Base-by-base conservation (phyloP, 2,888 invertebrate genomes). In the Mesorhabditis sp. region DNA sequence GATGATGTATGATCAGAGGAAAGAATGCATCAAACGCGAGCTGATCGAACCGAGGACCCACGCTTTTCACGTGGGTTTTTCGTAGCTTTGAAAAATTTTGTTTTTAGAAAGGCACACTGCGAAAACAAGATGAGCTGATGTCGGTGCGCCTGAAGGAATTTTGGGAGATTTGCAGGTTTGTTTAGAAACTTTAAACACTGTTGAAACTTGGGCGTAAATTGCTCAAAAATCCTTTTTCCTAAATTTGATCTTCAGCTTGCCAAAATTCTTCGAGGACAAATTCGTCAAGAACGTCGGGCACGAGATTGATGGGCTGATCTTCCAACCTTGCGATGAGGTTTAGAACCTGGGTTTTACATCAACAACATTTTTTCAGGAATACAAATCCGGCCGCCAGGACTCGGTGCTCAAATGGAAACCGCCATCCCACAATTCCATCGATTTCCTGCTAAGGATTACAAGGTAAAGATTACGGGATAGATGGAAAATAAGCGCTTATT, bases 321-420 rank as follows among this genome's bases (percentile, higher is more conserved):
- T 97, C 86, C 98, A 99, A 86, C 98, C 98, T 0, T 62, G 28
- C 63, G 63, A 28, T 7, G 28, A 15, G 13, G 28, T 67, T 45
- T 42, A 68, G 28, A 4, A 15, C 43, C n/a, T 61, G 6, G 10
- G 4, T 10, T n/a, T n/a, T 4, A 5, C 4, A 42, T n/a, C 28
- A 45, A 66, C 15, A 42, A 4, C 4, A 45, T 5, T 6, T 28
- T 10, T 41, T 15, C 6, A n/a, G n/a, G n/a, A n/a, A 0, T 98
- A 98, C 86, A 88, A 89, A 13, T 88, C 92, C 5, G 98, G 98
- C 0, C 89, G 90, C 5, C 94, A 93, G 82, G 88, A 90, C 50
- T 90, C 91, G 64, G 93, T 96, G 2, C 89, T 99, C 15, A 99
- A 99, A 87, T 99, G 98, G 98, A 99, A 99, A 86, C 97, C 98